These are phyloP conservation scores for Pseudolaguvia tuberculata DNA, from an alignment of 2,113 vertebrate genomes.

Conservation along the genomic window DNA sequence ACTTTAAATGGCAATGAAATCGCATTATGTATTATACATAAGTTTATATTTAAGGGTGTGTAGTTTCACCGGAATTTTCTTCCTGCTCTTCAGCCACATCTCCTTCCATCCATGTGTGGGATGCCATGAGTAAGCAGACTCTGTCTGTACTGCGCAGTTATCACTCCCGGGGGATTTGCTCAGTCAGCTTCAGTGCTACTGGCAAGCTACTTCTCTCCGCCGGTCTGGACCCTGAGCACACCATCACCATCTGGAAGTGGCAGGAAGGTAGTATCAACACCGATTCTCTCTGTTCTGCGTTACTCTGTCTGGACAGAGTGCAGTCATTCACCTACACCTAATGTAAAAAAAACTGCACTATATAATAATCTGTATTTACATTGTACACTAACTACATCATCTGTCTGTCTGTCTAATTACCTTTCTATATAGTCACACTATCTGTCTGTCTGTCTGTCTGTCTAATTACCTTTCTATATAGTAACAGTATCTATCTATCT, in stretches of 20 bases:
- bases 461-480: too few species aligned
- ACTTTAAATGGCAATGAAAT: too few species aligned
- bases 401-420: too few species aligned
- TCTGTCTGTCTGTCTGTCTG: too few species aligned
- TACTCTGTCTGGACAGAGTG: background rate
- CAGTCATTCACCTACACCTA: background rate
- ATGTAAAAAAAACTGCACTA: too few species aligned
- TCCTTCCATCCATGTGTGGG: slow-evolving; percentile 95
- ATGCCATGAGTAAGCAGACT: slow-evolving; percentile 91
- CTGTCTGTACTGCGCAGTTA: slow-evolving; percentile 87
- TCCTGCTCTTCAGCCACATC: slow-evolving; percentile 75
- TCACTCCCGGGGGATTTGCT: slow-evolving; percentile 89
- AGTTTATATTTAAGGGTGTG: background rate
- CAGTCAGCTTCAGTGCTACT: slow-evolving; percentile 96
- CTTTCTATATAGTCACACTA: too few species aligned
- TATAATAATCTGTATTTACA: too few species aligned
- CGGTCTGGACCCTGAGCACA: slow-evolving; percentile 89
- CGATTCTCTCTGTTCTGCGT: background rate
- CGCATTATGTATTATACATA: too few species aligned
- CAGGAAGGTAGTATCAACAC: slow-evolving; percentile 79
- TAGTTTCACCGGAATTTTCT: background rate
- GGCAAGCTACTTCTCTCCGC: slow-evolving; percentile 90
- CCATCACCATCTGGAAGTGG: slow-evolving; percentile 81
- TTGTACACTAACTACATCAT: too few species aligned
- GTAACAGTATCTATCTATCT: too few species aligned